Percentiles rank a stretch among this genome's conserved stretches.
Conservation (phyloP, 1,140 invertebrate species). For the Campoletis sonorensis region DNA sequence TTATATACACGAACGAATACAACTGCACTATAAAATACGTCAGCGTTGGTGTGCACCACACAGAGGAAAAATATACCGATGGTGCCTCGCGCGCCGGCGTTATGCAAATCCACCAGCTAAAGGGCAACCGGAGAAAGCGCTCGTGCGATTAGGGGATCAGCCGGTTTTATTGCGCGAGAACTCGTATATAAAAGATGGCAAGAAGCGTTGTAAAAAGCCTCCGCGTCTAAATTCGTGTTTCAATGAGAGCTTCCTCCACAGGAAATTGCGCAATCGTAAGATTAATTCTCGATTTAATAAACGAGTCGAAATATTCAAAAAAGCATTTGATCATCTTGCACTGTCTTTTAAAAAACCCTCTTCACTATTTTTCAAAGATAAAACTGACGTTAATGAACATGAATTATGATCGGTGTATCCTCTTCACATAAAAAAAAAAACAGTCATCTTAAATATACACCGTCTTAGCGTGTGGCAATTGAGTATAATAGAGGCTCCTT, state of each 20-base stretch:
- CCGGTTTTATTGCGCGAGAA: conserved; percentile 53
- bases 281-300: not conserved
- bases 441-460: too few relatives aligned
- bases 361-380: too few relatives aligned
- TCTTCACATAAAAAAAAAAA: too few relatives aligned
- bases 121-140: conserved; percentile 66
- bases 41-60: conserved; percentile 45
- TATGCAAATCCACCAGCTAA: conserved; percentile 70
- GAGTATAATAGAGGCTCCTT: too few relatives aligned
- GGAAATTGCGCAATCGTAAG: not conserved
- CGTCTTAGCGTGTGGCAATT: too few relatives aligned
- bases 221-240: not conserved
- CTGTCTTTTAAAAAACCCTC: too few relatives aligned
- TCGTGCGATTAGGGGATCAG: conserved; percentile 64
- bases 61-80: conserved; percentile 15
- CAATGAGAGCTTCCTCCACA: not conserved
- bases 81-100: conserved; percentile 46
- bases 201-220: not conserved
- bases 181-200: not conserved
- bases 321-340: too few relatives aligned
- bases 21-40: conserved; percentile 6
- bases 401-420: too few relatives aligned
- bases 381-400: too few relatives aligned
- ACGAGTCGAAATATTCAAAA: too few relatives aligned
- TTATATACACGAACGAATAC: not conserved